Evolutionary conservation across 2,113 vertebrate genomes (phyloP).

Genomic region (Tragulus kanchil): DNA sequence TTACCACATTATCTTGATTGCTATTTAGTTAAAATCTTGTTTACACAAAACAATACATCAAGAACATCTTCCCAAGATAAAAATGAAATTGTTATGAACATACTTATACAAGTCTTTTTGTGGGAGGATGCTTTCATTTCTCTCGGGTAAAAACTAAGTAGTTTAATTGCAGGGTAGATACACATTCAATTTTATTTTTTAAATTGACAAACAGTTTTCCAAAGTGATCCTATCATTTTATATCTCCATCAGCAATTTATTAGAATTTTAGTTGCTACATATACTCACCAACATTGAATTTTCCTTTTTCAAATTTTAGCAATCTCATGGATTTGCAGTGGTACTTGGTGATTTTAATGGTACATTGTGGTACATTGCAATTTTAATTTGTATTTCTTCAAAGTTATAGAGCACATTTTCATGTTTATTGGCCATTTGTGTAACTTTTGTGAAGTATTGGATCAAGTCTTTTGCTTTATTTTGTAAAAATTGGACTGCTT

Average conservation of each 20-base stretch:
- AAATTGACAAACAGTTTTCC: constrained; percentile 25
- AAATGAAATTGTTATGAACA: not conserved
- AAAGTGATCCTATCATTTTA: not conserved
- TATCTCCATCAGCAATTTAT: not conserved
- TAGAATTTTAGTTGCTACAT: not conserved
- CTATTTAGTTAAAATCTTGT: not conserved
- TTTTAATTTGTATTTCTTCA: constrained; percentile 21
- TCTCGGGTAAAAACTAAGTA: constrained; percentile 32
- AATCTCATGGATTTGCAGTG: not conserved
- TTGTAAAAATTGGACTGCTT: not conserved
- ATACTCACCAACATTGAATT: not conserved
- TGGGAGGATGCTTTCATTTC: not conserved
- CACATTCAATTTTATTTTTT: not conserved
- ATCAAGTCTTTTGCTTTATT: not conserved
- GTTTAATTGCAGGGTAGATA: not conserved
- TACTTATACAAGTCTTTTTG: not conserved
- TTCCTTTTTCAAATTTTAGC: not conserved
- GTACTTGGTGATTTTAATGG: no score
- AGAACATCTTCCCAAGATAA: not conserved
- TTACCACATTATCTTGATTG: not conserved
- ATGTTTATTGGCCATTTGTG: not conserved
- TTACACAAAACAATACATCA: constrained; percentile 17
- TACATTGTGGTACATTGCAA: not conserved
- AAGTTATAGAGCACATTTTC: not conserved
- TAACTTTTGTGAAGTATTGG: not conserved